These are phyloP conservation scores for Andricus curvator DNA, from an alignment of 2,888 invertebrate genomes.

Conservation along the genomic window DNA sequence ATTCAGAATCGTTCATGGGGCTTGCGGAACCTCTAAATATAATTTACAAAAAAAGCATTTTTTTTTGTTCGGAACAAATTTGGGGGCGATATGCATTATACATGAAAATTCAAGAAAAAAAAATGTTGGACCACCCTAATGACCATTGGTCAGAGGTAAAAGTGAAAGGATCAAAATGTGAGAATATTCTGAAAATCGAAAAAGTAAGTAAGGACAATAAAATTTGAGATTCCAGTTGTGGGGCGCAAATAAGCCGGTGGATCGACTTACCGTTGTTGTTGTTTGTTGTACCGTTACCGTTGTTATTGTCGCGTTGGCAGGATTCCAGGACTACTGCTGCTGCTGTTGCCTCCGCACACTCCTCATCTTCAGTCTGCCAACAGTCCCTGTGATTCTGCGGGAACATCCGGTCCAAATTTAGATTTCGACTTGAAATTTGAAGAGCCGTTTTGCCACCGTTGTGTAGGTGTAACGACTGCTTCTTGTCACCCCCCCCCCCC, in stretches of 20 bases:
- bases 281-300: conserved; percentile 68
- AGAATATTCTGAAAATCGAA: neutral
- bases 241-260: conserved; percentile 53
- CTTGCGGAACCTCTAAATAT: no score
- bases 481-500: neutral
- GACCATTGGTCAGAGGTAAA: neutral
- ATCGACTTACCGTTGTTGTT: conserved; percentile 74
- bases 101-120: no score
- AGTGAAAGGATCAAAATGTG: conserved; percentile 25
- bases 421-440: conserved; percentile 57
- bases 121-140: no score
- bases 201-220: neutral
- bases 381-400: conserved; percentile 74
- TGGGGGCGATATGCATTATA: no score
- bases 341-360: conserved; percentile 73
- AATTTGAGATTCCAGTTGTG: conserved; percentile 52
- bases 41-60: no score
- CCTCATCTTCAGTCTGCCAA: conserved; percentile 77
- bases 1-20: no score
- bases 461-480: conserved; percentile 28
- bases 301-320: conserved; percentile 75
- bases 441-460: conserved; percentile 52
- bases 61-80: no score
- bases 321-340: conserved; percentile 75
- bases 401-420: conserved; percentile 66